A percentile compares a stretch with the other conserved stretches of the same genome.
These are phyloP conservation scores for Aquatica leii DNA, from an alignment of 2,888 invertebrate genomes.

Conservation along the genomic window DNA sequence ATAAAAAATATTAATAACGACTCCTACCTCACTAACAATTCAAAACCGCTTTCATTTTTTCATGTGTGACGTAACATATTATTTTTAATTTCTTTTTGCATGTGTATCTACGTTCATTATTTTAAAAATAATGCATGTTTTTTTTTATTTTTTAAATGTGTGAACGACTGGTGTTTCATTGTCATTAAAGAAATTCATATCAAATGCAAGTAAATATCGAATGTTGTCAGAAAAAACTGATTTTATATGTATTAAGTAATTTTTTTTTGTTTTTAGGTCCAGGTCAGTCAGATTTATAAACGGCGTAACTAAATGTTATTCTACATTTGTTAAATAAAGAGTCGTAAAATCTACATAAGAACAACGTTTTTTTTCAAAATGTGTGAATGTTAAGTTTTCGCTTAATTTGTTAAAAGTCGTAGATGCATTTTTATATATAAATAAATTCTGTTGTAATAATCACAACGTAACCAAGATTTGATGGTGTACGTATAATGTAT, in stretches of 20 bases:
- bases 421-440: constrained; percentile 29
- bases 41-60: constrained; percentile 36
- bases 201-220: constrained; percentile 42
- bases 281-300: constrained; percentile 69
- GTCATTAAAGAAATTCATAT: constrained; percentile 18
- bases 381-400: constrained; percentile 28
- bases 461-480: constrained; percentile 10
- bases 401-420: constrained; percentile 12
- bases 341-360: not conserved
- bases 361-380: constrained; percentile 9
- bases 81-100: constrained; percentile 4
- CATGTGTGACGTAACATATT: constrained; percentile 21
- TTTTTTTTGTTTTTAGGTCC: constrained; percentile 63
- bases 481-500: not conserved
- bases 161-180: constrained; percentile 10
- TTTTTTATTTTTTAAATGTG: constrained; percentile 16
- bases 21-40: constrained; percentile 26
- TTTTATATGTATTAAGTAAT: constrained; percentile 1
- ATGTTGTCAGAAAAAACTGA: not conserved
- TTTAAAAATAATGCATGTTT: constrained; percentile 9
- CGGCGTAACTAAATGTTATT: constrained; percentile 20
- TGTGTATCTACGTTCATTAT: constrained; percentile 21
- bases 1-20: constrained; percentile 35
- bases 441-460: constrained; percentile 16
- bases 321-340: constrained; percentile 12